Evolutionary conservation across 2,888 invertebrate genomes (phyloP), one percentile per base, ranked within the genome.

Genomic region (Coecobrya sp.): DNA sequence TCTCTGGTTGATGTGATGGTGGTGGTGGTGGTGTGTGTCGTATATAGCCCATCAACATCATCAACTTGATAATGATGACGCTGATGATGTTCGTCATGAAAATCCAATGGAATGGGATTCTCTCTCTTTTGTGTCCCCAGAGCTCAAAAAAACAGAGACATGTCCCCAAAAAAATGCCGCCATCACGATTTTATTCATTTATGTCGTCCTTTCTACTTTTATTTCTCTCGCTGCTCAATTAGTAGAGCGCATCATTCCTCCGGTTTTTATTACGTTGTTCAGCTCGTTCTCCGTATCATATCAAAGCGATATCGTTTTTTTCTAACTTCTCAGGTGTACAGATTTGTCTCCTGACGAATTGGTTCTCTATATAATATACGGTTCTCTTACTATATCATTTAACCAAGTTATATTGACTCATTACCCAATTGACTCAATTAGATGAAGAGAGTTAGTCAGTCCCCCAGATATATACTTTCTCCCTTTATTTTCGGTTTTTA

Each of bases 401-500:
- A n/a, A n/a, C n/a, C n/a, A n/a, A n/a, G n/a, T n/a, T 42, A 49
- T 76, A 76, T 76, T 76, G 76, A 62, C 45, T 73, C 70, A 52
- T 86, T 86, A 86, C 45, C 73, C 86, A 86, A 49, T 86, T 86
- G 86, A 86, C 59, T 86, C 86, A 86, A 86, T 86, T 86, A 73
- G 8, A 65, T 2, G 36, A 36, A 36, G 36, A 36, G 36, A 36
- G 36, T 4, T 2, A 36, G 36, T 4, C n/a, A n/a, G 11, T 82
- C 55, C 62, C 84, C 84, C 55, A 55, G 8, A 10, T 62, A 11
- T 42, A 27, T n/a, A 30, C 82, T 59, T 82, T 84, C 59, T 62
- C 59, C 84, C 59, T 84, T 82, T n/a, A n/a, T n/a, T n/a, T 59
- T 36, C 62, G n/a, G 55, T 73, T 42, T 42, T 25, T 11, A 19